Evolutionary conservation across 2,113 vertebrate genomes (phyloP).

Genomic region (Daphoenositta chrysoptera): DNA sequence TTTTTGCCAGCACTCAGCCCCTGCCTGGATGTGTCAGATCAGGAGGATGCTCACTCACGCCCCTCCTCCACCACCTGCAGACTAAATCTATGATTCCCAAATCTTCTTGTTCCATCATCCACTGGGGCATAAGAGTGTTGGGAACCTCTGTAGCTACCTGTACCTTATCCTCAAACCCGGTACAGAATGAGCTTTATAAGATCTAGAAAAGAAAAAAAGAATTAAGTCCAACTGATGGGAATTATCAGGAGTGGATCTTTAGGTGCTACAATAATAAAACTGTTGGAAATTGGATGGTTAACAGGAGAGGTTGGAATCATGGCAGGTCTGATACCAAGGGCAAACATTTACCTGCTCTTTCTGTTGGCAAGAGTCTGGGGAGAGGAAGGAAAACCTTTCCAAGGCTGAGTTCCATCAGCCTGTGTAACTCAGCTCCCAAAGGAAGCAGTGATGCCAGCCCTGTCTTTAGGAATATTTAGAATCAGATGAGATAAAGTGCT

Average conservation of each 20-base stretch:
- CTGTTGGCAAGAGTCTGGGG: background rate
- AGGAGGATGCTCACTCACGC: background rate
- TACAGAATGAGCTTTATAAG: background rate
- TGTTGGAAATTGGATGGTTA: background rate
- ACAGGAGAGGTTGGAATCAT: background rate
- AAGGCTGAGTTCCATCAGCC: background rate
- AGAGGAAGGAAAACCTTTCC: background rate
- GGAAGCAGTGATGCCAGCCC: background rate
- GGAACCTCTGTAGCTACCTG: background rate
- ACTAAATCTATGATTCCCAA: background rate
- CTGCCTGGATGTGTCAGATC: background rate
- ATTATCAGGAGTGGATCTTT: background rate
- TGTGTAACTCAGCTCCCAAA: background rate
- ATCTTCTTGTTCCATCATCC: background rate
- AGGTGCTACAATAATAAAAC: background rate
- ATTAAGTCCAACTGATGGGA: background rate
- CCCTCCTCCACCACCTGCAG: background rate
- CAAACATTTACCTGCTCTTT: background rate
- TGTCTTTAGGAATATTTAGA: constrained; percentile 1
- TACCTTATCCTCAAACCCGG: background rate
- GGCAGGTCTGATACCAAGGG: background rate
- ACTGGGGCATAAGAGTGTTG: background rate
- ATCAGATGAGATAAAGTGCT: background rate
- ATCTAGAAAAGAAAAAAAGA: background rate
- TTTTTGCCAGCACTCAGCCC: background rate